Base-by-base conservation (phyloP, 2,113 vertebrate genomes). In the Mormoops blainvillei region DNA sequence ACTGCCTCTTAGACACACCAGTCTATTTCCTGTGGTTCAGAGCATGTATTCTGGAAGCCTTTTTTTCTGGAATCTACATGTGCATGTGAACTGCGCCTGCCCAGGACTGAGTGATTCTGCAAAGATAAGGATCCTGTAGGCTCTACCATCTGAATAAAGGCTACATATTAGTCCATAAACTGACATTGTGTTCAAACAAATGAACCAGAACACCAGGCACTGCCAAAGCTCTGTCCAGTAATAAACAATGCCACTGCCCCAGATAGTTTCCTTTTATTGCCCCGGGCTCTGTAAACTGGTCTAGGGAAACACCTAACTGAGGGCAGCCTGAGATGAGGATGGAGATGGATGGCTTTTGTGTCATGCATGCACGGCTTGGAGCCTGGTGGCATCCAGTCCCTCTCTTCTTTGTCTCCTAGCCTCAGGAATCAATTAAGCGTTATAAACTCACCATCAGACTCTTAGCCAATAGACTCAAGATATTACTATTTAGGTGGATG, bases 401-500 rank as follows among this genome's bases (percentile, higher is more conserved):
- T 43, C 19, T 52, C 3, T 2, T 45, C 19, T 58, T 48, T 76
- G 45, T 20, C 33, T 83, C n/a, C n/a, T 33, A 6, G 36, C 33
- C 28, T 24, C 5, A 82, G 48, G 19, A 78, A 61, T 86, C 38
- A 86, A 81, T 81, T 61, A 54, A 36, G 31, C 65, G 4, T 78
- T 88, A 84, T 24, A 67, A 92, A 76, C 24, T 71, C 31, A 48
- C 2, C 1, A 58, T 33, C 24, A 45, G 68, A 48, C 43, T 73
- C 38, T 71, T 41, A 89, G 36, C 12, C 45, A 50, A 54, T 12
- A 56, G 52, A 71, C 24, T 82, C 52, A 76, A 87, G 65, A 94
- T 83, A 19, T 52, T 94, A 82, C 88, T 71, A 94, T 18, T 86
- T 41, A 78, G 48, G 12, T 77, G 31, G 50, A 83, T 71, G n/a